Conservation (phyloP, 2,888 invertebrate genomes). For the Cantharis nigra region DNA sequence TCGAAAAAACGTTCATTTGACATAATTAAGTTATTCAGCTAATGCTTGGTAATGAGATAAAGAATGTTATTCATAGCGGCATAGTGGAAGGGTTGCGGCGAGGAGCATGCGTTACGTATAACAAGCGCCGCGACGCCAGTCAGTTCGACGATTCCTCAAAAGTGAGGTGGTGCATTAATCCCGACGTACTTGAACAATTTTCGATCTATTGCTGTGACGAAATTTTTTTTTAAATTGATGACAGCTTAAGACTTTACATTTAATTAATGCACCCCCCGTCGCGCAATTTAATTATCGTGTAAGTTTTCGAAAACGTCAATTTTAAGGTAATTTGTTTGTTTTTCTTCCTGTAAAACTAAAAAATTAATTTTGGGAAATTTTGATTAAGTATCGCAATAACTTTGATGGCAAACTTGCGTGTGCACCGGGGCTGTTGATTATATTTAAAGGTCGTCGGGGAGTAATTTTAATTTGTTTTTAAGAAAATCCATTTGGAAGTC, state of each 20-base stretch:
- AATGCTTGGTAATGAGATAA: constrained; percentile 11
- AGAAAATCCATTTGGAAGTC: not conserved
- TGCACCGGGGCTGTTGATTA: not conserved
- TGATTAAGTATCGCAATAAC: not conserved
- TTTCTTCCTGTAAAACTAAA: not conserved
- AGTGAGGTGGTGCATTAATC: not conserved
- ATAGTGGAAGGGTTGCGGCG: constrained; percentile 30
- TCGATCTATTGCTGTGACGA: not conserved
- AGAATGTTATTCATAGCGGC: constrained; percentile 25
- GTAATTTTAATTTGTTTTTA: not conserved
- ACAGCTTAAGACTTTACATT: not conserved
- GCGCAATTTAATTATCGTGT: not conserved
- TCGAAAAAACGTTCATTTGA: not conserved
- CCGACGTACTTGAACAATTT: not conserved
- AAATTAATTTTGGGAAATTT: not conserved
- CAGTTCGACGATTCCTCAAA: constrained; percentile 17
- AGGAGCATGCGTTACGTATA: constrained; percentile 30
- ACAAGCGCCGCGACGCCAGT: constrained; percentile 30
- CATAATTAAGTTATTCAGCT: not conserved
- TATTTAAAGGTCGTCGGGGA: not conserved
- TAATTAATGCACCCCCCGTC: not conserved
- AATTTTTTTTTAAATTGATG: not conserved
- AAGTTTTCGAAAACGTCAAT: not conserved
- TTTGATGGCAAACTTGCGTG: not conserved
- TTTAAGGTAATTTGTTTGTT: not conserved